Percentiles rank a stretch among this genome's conserved stretches.
Conservation (phyloP, 2,113 vertebrate genomes). For the Ceuthmochares aereus region DNA sequence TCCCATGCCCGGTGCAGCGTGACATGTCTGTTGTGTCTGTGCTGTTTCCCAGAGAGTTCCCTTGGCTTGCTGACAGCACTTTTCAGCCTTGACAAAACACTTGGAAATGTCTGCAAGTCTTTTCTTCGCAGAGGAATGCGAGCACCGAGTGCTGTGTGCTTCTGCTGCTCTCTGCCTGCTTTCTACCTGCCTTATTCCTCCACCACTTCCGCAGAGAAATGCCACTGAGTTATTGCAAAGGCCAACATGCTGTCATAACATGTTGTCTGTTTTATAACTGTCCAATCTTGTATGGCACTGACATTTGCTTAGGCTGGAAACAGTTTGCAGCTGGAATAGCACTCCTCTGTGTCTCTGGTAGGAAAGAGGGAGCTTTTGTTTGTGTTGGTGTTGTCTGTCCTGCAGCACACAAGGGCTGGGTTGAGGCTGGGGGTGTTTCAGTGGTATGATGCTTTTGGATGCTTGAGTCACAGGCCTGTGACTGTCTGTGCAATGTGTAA, state of each 20-base stretch:
- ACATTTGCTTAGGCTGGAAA: conserved; percentile 10
- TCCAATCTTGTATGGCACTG: not conserved
- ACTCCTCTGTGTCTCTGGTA: not conserved
- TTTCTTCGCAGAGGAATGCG: rapidly evolving
- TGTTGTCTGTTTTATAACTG: not conserved
- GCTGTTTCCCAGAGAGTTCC: rapidly evolving
- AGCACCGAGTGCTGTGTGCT: not conserved
- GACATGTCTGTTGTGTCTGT: not conserved
- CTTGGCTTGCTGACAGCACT: rapidly evolving
- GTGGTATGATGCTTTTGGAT: not conserved
- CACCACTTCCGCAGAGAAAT: not conserved
- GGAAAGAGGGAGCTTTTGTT: conserved; percentile 35
- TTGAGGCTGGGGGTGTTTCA: not conserved
- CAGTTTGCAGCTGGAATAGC: not conserved
- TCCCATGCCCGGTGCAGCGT: not conserved
- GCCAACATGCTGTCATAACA: not conserved
- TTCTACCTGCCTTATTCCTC: not conserved
- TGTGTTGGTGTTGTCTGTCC: not conserved
- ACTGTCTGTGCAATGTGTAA: not conserved
- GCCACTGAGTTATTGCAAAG: not conserved
- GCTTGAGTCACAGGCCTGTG: not conserved
- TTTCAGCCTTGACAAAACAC: not conserved
- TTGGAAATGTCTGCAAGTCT: not conserved
- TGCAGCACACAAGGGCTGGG: not conserved
- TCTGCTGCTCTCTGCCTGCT: not conserved